Evolutionary conservation across 1,140 invertebrate genomes (phyloP).

Genomic region (Ips typographus): DNA sequence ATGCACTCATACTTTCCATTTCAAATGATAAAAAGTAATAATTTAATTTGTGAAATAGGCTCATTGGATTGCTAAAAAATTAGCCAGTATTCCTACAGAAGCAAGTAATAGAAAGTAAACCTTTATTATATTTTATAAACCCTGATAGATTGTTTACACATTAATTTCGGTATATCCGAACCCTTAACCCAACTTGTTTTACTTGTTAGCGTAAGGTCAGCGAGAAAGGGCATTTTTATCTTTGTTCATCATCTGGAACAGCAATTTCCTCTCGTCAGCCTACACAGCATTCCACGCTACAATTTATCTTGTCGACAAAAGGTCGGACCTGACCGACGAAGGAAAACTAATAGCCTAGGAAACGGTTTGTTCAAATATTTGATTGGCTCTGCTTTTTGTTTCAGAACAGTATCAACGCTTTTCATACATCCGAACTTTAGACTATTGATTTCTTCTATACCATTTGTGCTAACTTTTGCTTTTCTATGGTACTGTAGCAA

Average conservation of each 20-base stretch:
- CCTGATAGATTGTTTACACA: slow-evolving; percentile 11
- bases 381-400: slow-evolving; percentile 3
- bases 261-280: slow-evolving; percentile 21
- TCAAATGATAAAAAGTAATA: not conserved
- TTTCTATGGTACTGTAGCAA: too few relatives aligned
- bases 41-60: not conserved
- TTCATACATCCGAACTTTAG: too few relatives aligned
- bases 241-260: slow-evolving; percentile 20
- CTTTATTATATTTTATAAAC: not conserved
- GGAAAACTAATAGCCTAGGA: slow-evolving; percentile 17
- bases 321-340: slow-evolving; percentile 2
- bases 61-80: not conserved
- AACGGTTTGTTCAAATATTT: slow-evolving; percentile 25
- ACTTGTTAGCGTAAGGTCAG: slow-evolving; percentile 12
- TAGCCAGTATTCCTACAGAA: too few relatives aligned
- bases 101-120: not conserved
- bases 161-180: slow-evolving; percentile 13
- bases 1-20: not conserved
- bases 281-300: slow-evolving; percentile 15
- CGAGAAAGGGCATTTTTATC: slow-evolving; percentile 16
- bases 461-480: too few relatives aligned
- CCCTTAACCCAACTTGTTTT: not conserved
- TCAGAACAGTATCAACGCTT: not conserved
- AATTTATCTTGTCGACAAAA: slow-evolving; percentile 21
- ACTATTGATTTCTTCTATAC: too few relatives aligned